Conservation (phyloP, 2,797 vertebrate genomes). For the Iguana delicatissima region DNA sequence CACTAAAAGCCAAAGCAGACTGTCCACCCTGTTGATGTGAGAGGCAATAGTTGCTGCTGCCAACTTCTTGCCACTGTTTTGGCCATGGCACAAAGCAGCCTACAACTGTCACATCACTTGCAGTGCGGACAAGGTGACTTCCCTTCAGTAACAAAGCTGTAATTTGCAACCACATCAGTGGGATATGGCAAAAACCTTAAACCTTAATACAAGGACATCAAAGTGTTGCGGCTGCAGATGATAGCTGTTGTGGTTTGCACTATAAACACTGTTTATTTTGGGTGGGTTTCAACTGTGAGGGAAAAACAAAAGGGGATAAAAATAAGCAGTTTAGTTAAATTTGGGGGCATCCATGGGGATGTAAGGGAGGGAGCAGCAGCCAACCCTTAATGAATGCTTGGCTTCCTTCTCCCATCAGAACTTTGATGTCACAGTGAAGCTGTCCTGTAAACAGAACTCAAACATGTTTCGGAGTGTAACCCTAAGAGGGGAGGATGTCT, state of each 20-base stretch:
- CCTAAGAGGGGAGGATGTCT: no score
- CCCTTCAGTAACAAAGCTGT: background rate
- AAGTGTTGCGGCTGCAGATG: background rate
- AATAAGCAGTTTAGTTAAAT: background rate
- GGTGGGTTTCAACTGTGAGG: background rate
- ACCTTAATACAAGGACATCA: background rate
- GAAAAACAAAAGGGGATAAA: background rate
- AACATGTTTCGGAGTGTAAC: background rate
- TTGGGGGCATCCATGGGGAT: no score
- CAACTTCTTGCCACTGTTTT: no score
- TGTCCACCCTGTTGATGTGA: no score
- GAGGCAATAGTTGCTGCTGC: no score
- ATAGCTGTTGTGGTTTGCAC: background rate
- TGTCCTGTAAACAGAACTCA: background rate
- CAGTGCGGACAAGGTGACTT: background rate
- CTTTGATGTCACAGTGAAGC: background rate
- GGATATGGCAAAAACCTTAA: background rate
- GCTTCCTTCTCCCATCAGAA: no score
- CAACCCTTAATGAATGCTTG: background rate
- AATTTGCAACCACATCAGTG: background rate
- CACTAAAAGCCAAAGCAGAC: no score
- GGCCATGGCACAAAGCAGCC: no score
- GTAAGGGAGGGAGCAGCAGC: background rate
- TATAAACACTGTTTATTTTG: constrained; percentile 1
- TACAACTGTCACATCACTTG: no score